Evolutionary conservation across 2,113 vertebrate species (phyloP), one percentile per base, ranked within the genome.

Genomic region (Grammomys surdaster): DNA sequence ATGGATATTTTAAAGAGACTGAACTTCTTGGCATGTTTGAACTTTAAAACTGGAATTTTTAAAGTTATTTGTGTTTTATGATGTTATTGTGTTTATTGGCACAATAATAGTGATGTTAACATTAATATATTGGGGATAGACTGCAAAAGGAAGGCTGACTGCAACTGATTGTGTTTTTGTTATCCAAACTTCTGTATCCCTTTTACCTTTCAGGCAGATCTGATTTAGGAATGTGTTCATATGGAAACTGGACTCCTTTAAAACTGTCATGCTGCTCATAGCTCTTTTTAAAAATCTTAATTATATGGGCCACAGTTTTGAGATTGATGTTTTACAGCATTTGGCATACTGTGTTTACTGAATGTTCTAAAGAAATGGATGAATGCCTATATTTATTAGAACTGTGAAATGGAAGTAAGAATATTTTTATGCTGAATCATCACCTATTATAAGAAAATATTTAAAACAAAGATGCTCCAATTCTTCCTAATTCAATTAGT

Each of bases 281-380:
- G 20, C n/a, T 26, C 70, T 88, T 95, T 67, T 31, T 12, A 88
- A 96, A 97, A 86, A 91, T 86, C 36, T 91, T 95, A 63, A 26
- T 48, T 33, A 75, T 89, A 48, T 33, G 51, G 56, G 56, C 65
- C 43, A 88, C 51, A 87, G 33, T 93, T 95, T 91, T 97, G 95
- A 97, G 24, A 85, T 28, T 46, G 14, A 40, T 40, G 40, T 85
- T 65, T n/a, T 84, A 60, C 2, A 86, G 3, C 22, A 91, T 93
- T 95, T 94, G 88, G 40, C 22, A 75, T 76, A 89, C 0, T 89
- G 28, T 80, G 76, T 89, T 56, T 95, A 3, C 51, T 60, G 31
- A 91, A 67, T 91, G 85, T 77, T 89, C 4, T 84, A 82, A 82
- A 82, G 20, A 82, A 60, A 82, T 82, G 80, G 54, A 82, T 82